Base-by-base conservation (phyloP, 2,888 invertebrate species). In the Xestia c-nigrum region DNA sequence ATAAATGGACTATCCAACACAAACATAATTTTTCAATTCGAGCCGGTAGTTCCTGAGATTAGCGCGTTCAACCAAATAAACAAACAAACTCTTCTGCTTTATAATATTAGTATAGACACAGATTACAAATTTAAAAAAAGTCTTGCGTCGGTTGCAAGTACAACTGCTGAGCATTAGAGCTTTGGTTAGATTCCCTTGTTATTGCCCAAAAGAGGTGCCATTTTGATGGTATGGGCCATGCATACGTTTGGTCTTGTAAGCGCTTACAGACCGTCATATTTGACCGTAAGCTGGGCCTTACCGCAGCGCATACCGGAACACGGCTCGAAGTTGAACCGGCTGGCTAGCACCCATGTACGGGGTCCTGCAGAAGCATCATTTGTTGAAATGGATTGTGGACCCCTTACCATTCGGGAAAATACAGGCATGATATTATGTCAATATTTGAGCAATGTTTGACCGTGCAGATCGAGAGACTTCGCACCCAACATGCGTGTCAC, bases 401-500 rank as follows among this genome's bases (percentile, higher is more conserved):
- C 10, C 52, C 21, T n/a, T 55, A n/a, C 5, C 16, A 6, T 57
- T 24, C 57, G 6, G 3, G 6, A 14, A 57, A 57, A 57, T 14
- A 57, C 24, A 4, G 31, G 31, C 31, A 59, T 16, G 7, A 59
- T 14, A 24, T 5, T 24, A 24, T 57, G 14, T 57, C 52, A 55
- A 19, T 50, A 68, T n/a, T 55, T 12, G 12, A 55, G n/a, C n/a
- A n/a, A 55, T 40, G 19, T n/a, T 9, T 40, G 3, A 1, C 0
- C 4, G 3, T n/a, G 0, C 93, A 98, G 97, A 98, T 98, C 91
- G 98, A 97, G 86, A 96, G 97, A 0, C 93, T 98, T 0, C 97
- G 98, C 2, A 97, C 97, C 10, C 98, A 98, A 79, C 98, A 98
- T 91, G 97, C 97, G 46, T 97, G 97, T 52, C 97, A 97, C 89